Conservation (phyloP, 2,888 invertebrate species). For the Sarcophaga caerulescens region DNA sequence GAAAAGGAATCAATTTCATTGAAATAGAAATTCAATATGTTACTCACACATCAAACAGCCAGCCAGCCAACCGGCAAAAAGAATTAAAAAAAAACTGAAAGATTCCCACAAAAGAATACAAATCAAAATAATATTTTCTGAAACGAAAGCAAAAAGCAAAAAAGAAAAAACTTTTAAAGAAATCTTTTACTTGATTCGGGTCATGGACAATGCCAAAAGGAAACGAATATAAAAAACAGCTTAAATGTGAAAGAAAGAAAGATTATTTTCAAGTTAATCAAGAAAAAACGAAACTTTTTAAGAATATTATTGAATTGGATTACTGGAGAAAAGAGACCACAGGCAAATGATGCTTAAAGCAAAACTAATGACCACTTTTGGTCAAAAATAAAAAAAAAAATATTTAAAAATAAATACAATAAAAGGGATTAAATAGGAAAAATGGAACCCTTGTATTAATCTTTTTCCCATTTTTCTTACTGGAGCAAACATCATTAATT, state of each 20-base stretch:
- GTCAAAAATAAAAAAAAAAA: not conserved
- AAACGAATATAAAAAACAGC: not conserved
- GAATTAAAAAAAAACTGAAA: not conserved
- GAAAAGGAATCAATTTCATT: constrained; percentile 4
- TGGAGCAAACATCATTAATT: not conserved
- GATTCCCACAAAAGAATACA: not conserved
- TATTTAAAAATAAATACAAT: too few relatives aligned
- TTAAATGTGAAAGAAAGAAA: not conserved
- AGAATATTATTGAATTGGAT: not conserved
- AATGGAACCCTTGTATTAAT: not conserved
- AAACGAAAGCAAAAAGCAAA: not conserved
- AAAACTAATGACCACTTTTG: not conserved
- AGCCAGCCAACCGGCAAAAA: not conserved
- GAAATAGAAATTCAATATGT: not conserved
- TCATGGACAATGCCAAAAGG: not conserved
- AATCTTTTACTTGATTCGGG: constrained; percentile 1
- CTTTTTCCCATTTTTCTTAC: not conserved
- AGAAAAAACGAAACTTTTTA: not conserved
- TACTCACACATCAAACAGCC: not conserved
- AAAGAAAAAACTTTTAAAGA: not conserved
- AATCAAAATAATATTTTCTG: not conserved
- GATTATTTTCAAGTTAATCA: constrained; percentile 4
- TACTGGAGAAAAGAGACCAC: not conserved
- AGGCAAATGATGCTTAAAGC: not conserved
- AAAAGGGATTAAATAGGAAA: not conserved